phyloP scores from a whole-genome alignment of 1,140 invertebrate genomes.

The Caerostris extrusa region DNA sequence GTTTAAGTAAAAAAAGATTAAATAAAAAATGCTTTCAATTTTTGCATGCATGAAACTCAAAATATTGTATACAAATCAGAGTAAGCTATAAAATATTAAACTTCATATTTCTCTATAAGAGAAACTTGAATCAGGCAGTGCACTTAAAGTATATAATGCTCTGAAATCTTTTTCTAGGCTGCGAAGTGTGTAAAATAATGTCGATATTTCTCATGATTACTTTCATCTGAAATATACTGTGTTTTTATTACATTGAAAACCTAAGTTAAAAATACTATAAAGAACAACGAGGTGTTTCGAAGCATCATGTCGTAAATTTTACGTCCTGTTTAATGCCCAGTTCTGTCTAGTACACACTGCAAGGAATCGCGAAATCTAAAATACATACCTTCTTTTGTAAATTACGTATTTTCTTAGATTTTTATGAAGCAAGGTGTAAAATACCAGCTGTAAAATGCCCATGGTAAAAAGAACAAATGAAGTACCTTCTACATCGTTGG shows the following conservation, averaged over 20 bases:
- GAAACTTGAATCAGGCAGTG: background rate
- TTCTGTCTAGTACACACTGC: background rate
- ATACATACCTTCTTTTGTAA: slow-evolving; percentile 45
- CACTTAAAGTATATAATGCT: background rate
- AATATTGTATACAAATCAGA: too few relatives aligned
- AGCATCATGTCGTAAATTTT: slow-evolving; percentile 56
- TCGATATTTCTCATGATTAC: background rate
- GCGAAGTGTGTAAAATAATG: background rate
- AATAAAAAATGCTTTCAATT: too few relatives aligned
- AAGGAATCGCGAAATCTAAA: slow-evolving; percentile 52
- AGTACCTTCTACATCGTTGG: slow-evolving; percentile 4
- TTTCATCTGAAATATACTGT: background rate
- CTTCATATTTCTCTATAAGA: too few relatives aligned
- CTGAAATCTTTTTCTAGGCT: background rate
- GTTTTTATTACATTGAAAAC: background rate
- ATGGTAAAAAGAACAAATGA: slow-evolving; percentile 25
- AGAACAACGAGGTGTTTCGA: slow-evolving; percentile 4
- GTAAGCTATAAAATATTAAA: too few relatives aligned
- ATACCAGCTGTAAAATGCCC: slow-evolving; percentile 56
- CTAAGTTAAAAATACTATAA: slow-evolving; percentile 15
- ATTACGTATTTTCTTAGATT: slow-evolving; percentile 52
- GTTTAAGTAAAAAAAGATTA: too few relatives aligned
- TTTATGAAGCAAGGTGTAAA: slow-evolving; percentile 50
- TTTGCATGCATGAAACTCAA: too few relatives aligned
- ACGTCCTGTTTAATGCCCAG: slow-evolving; percentile 32